Conservation (phyloP, 2,113 vertebrate species). For the Anthoscopus minutus region DNA sequence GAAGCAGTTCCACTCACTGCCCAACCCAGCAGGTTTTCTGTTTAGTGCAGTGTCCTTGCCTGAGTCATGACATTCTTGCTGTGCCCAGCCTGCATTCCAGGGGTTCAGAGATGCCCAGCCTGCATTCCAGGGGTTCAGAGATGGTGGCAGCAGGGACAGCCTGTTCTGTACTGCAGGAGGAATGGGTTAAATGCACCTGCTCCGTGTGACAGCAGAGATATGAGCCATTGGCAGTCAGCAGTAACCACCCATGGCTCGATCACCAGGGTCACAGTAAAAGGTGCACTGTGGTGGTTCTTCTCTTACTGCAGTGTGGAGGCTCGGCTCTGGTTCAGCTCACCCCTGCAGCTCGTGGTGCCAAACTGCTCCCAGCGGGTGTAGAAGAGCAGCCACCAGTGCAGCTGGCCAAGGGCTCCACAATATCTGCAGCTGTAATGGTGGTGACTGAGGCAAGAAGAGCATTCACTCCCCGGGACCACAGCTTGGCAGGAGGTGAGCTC, state of each 20-base stretch:
- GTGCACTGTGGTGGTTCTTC: fast-evolving
- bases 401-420: fast-evolving
- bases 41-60: not conserved
- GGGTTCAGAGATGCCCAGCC: not conserved
- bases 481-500: not conserved
- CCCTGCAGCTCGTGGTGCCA: fast-evolving
- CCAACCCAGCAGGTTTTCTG: not conserved
- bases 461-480: fast-evolving
- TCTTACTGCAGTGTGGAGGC: not conserved
- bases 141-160: not conserved
- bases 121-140: not conserved
- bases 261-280: fast-evolving
- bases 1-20: not conserved
- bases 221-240: too few relatives aligned
- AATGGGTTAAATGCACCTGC: not conserved
- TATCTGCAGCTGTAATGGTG: not conserved
- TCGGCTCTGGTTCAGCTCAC: not conserved
- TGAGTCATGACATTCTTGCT: fast-evolving
- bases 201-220: fast-evolving
- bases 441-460: fast-evolving
- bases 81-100: not conserved
- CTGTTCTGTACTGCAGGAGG: not conserved
- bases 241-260: fast-evolving
- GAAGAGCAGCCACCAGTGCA: not conserved
- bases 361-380: fast-evolving